Percentiles rank a stretch among this genome's conserved stretches.
Conservation (phyloP, 2,888 invertebrate genomes). For the Tetragnatha montana region DNA sequence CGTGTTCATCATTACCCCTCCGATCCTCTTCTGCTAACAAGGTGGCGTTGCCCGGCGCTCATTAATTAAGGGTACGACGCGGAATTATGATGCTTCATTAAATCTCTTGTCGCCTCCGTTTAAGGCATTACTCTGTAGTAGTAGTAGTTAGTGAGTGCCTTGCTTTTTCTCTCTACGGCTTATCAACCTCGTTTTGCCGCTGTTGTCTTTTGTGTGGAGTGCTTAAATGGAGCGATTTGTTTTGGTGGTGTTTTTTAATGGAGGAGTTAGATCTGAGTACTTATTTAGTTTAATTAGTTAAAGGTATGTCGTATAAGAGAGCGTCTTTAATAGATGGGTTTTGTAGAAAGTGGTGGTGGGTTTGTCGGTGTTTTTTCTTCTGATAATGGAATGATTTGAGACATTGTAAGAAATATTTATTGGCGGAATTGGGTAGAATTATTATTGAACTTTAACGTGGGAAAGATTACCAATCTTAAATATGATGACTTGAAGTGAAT, state of each 20-base stretch:
- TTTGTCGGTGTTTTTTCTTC: too few species aligned
- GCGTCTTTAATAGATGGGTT: too few species aligned
- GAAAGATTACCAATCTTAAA: too few species aligned
- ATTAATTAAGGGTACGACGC: constrained; percentile 30
- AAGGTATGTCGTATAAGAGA: too few species aligned
- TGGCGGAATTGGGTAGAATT: too few species aligned
- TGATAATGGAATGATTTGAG: too few species aligned
- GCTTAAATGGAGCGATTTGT: neutral
- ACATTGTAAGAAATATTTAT: too few species aligned
- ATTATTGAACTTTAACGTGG: too few species aligned
- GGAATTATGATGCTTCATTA: constrained; percentile 44
- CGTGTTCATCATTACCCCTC: constrained; percentile 39
- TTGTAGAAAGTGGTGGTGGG: too few species aligned
- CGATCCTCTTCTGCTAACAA: constrained; percentile 35
- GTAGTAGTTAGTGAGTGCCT: neutral
- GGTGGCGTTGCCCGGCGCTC: constrained; percentile 42
- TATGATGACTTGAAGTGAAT: too few species aligned
- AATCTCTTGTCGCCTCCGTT: constrained; percentile 32
- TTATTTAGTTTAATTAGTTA: too few species aligned
- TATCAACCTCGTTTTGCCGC: neutral
- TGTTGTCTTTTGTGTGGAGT: neutral
- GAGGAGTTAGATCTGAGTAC: too few species aligned
- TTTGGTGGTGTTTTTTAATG: neutral
- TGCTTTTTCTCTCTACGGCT: neutral
- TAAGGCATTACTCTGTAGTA: constrained; percentile 5